These are phyloP conservation scores for Drosophila putrida DNA, from an alignment of 2,888 invertebrate species.

Conservation along the genomic window DNA sequence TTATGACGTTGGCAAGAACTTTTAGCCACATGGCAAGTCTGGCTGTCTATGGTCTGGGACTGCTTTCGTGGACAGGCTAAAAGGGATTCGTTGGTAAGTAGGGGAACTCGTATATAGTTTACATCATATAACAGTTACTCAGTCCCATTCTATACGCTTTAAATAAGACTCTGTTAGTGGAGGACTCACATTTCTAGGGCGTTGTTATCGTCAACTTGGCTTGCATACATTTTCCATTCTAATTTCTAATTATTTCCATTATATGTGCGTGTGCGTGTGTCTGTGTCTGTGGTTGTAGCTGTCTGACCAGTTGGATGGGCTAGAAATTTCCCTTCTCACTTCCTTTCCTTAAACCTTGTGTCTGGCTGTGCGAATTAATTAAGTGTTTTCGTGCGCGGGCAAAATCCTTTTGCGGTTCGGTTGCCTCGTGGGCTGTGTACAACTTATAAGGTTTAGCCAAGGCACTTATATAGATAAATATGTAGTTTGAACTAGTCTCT, in stretches of 20 bases:
- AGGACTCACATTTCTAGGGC: conserved; percentile 58
- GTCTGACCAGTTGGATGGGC: conserved; percentile 72
- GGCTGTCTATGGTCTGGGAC: conserved; percentile 19
- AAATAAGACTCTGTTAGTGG: conserved; percentile 49
- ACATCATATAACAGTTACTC: conserved; percentile 56
- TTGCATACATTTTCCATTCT: conserved; percentile 78
- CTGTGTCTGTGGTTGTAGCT: conserved; percentile 31
- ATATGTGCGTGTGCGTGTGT: conserved; percentile 26
- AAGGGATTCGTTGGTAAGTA: conserved; percentile 32
- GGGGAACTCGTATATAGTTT: conserved; percentile 23
- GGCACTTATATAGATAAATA: conserved; percentile 29
- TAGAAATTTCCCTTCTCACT: conserved; percentile 16
- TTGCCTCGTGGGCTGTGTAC: conserved; percentile 49
- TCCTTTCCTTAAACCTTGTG: conserved; percentile 28
- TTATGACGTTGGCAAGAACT: conserved; percentile 32
- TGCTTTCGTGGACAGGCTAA: conserved; percentile 31
- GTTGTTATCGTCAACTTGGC: conserved; percentile 68
- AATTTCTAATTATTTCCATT: conserved; percentile 81
- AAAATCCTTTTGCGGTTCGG: conserved; percentile 82
- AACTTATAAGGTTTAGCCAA: conserved; percentile 54
- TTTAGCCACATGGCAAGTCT: conserved; percentile 22
- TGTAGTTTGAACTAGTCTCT: conserved; percentile 16
- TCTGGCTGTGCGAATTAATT: conserved; percentile 83
- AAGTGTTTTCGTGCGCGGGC: conserved; percentile 82
- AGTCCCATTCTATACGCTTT: conserved; percentile 39